Evolutionary conservation across 1,140 invertebrate genomes (phyloP).

Genomic region (Holcopasites calliopsidis): DNA sequence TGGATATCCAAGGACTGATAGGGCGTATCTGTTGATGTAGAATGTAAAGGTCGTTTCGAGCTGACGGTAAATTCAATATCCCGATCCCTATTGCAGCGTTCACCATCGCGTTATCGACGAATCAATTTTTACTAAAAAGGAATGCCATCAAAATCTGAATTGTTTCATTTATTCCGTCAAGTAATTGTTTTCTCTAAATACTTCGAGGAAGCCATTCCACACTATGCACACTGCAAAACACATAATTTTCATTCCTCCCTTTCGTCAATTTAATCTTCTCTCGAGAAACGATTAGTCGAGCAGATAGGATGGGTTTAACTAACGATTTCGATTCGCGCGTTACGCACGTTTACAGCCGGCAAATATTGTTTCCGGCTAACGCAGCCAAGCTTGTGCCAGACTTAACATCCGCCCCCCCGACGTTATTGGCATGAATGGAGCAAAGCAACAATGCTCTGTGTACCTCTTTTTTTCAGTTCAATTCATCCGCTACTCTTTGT

Average conservation of each 20-base stretch:
- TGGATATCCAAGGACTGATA: constrained; percentile 15
- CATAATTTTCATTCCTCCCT: background rate
- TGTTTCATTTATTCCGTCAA: too few relatives aligned
- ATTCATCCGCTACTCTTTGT: constrained; percentile 39
- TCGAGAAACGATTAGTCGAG: background rate
- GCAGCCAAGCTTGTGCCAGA: background rate
- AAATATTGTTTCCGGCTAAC: constrained; percentile 18
- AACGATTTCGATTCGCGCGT: constrained; percentile 5
- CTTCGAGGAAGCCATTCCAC: too few relatives aligned
- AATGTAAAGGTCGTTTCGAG: background rate
- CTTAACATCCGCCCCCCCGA: constrained; percentile 3
- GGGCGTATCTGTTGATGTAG: background rate
- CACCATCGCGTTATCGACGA: too few relatives aligned
- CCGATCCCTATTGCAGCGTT: background rate
- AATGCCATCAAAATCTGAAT: too few relatives aligned
- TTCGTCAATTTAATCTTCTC: background rate
- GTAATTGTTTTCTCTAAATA: too few relatives aligned
- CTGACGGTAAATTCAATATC: background rate
- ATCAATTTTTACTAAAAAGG: too few relatives aligned
- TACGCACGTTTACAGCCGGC: background rate
- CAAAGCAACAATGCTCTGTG: constrained; percentile 34
- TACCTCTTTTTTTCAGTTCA: constrained; percentile 34
- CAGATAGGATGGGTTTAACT: background rate
- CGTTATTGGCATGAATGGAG: constrained; percentile 37
- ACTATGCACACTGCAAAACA: too few relatives aligned